Percentiles rank a stretch among this genome's conserved stretches.
Conservation (phyloP, 2,113 vertebrate species). For the Steatornis caripensis region DNA sequence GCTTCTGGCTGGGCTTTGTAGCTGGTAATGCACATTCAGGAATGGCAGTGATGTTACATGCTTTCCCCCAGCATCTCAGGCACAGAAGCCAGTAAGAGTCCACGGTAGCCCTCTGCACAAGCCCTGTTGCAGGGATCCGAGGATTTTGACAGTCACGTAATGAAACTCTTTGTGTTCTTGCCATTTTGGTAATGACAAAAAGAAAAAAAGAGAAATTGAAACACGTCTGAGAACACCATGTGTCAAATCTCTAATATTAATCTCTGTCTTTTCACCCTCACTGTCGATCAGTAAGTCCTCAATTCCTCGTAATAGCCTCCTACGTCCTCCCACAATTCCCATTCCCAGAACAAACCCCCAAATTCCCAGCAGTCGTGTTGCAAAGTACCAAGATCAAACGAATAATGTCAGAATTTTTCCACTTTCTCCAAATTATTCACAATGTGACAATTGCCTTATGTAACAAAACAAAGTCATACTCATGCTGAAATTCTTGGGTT, state of each 20-base stretch:
- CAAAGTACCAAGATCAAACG: constrained; percentile 17
- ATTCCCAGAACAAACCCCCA: background rate
- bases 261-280: background rate
- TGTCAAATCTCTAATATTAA: background rate
- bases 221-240: background rate
- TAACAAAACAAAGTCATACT: background rate
- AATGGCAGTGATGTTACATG: background rate
- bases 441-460: background rate
- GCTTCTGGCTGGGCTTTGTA: background rate
- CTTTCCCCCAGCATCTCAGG: background rate
- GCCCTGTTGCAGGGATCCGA: background rate
- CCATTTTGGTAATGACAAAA: background rate
- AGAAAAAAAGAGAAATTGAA: background rate
- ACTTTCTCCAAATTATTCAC: background rate
- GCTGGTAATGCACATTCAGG: rapidly evolving
- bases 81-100: background rate
- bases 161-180: background rate
- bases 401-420: constrained; percentile 30
- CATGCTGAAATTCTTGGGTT: background rate
- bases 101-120: background rate
- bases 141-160: background rate
- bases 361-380: constrained; percentile 29
- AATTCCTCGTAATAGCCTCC: background rate
- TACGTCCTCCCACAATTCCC: background rate
- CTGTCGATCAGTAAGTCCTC: background rate